Conservation (phyloP, 2,797 vertebrate genomes). For the Eulemur mongoz region DNA sequence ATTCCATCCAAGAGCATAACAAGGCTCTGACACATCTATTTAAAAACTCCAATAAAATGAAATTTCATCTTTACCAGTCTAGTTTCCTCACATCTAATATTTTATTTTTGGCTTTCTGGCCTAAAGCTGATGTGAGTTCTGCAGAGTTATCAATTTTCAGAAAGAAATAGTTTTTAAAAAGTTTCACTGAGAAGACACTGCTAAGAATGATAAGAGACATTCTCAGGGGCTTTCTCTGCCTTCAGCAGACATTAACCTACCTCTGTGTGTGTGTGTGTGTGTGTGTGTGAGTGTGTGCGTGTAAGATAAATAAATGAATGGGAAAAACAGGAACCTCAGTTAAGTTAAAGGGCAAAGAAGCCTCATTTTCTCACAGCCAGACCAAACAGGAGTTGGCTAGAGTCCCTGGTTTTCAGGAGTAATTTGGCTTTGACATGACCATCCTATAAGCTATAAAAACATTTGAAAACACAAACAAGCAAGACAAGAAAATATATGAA, state of each 20-base stretch:
- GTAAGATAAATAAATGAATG: background rate
- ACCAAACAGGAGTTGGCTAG: background rate
- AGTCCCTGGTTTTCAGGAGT: background rate
- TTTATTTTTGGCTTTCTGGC: constrained; percentile 42
- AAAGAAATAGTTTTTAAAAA: background rate
- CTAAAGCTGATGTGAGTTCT: background rate
- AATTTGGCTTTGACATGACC: background rate
- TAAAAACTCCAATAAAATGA: background rate
- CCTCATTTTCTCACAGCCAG: background rate
- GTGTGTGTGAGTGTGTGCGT: background rate
- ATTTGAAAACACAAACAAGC: background rate
- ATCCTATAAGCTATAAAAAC: background rate
- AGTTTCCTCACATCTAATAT: background rate
- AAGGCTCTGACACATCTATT: background rate
- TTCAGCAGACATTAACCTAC: background rate
- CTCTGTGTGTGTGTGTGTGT: background rate
- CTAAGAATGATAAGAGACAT: background rate
- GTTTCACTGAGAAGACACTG: background rate
- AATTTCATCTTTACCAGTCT: background rate
- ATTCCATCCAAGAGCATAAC: background rate
- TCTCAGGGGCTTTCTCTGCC: background rate
- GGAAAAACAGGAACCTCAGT: background rate
- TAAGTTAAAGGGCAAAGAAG: background rate
- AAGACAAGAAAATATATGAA: constrained; percentile 24
- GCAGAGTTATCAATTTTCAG: background rate